Evolutionary conservation across 2,113 vertebrate species (phyloP).

Genomic region (chimpanzee (Pan troglodytes)): NHGRI_mPanTro3-v2.1_pri NC_072421.2:20872501-20873000

Average conservation of each 20-base stretch:
- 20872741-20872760: neutral
- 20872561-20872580: slow-evolving; percentile 35
- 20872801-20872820: neutral
- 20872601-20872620: slow-evolving; percentile 34
- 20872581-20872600: neutral
- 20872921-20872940: too few relatives aligned
- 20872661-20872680: neutral
- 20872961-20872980: too few relatives aligned
- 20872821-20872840: slow-evolving; percentile 9
- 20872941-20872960: too few relatives aligned
- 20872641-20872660: neutral
- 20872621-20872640: slow-evolving; percentile 8
- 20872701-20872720: slow-evolving; percentile 8
- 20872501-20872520: slow-evolving; percentile 20
- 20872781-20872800: slow-evolving; percentile 5
- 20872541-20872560: slow-evolving; percentile 39
- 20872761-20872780: slow-evolving; percentile 36
- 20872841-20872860: too few relatives aligned
- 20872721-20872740: slow-evolving; percentile 25
- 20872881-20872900: too few relatives aligned
- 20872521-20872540: slow-evolving; percentile 27
- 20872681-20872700: neutral
- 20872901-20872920: too few relatives aligned
- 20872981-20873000: too few relatives aligned
- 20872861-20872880: too few relatives aligned